Percentiles rank a stretch among this genome's conserved stretches.
Evolutionary conservation across 2,797 vertebrate species (phyloP).

Genomic region (Sebastes iracundus): DNA sequence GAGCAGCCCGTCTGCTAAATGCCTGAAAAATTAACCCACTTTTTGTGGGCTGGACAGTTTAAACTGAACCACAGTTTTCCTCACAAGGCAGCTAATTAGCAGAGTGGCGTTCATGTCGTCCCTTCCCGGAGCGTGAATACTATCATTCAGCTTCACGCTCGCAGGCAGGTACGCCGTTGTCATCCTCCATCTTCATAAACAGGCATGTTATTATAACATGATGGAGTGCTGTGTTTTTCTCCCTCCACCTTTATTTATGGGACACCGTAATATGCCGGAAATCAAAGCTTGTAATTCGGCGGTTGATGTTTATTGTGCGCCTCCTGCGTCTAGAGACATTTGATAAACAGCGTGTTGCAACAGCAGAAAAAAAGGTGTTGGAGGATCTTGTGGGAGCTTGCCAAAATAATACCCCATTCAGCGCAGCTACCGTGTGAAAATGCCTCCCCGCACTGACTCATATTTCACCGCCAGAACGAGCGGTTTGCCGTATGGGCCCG

Average conservation of each 20-base stretch:
- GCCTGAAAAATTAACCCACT: background rate
- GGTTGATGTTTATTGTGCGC: constrained; percentile 77
- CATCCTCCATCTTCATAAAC: constrained; percentile 73
- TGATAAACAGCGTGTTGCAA: constrained; percentile 77
- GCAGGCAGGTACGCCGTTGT: constrained; percentile 63
- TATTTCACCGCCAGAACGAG: constrained; percentile 80
- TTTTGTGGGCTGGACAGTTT: background rate
- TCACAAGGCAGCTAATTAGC: constrained; percentile 56
- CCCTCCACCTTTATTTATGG: constrained; percentile 52
- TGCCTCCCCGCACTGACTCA: constrained; percentile 74
- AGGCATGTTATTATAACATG: constrained; percentile 72
- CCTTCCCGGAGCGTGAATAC: constrained; percentile 43
- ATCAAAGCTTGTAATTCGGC: constrained; percentile 76
- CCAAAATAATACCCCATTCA: constrained; percentile 81
- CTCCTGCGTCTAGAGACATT: constrained; percentile 69
- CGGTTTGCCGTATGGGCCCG: constrained; percentile 73
- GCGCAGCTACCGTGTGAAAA: constrained; percentile 72
- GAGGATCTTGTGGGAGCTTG: constrained; percentile 78
- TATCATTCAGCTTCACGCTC: constrained; percentile 61
- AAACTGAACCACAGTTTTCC: constrained; percentile 30
- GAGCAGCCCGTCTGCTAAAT: background rate
- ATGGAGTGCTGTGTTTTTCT: constrained; percentile 66
- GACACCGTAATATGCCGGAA: constrained; percentile 57
- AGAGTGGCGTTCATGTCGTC: constrained; percentile 12
- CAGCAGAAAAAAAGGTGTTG: constrained; percentile 67